These are phyloP conservation scores for Tapirus terrestris DNA, from an alignment of 2,113 vertebrate species.

Conservation along the genomic window DNA sequence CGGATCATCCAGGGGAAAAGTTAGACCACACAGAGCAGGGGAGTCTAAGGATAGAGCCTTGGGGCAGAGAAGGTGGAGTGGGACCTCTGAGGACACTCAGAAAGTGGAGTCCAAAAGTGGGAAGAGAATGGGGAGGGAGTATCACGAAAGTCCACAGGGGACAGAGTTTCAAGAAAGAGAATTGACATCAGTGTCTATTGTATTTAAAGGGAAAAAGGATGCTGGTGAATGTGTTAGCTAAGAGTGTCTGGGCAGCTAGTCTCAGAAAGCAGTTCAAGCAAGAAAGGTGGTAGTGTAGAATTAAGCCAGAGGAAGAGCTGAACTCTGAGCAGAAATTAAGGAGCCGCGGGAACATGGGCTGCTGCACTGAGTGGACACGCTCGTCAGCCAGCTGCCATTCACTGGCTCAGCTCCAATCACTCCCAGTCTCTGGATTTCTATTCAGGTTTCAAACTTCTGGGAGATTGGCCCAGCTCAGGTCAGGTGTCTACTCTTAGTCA, in stretches of 20 bases:
- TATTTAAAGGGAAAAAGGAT: background rate
- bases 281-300: background rate
- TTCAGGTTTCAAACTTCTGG: background rate
- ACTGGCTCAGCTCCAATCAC: background rate
- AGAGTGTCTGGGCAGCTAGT: background rate
- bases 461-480: background rate
- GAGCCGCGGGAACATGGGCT: background rate
- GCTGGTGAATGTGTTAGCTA: background rate
- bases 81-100: background rate
- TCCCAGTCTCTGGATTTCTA: background rate
- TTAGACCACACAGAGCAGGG: background rate
- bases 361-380: fast-evolving
- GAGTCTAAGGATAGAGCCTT: no score
- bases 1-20: background rate
- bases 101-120: background rate
- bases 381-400: no score
- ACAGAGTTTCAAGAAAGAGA: background rate
- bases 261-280: background rate
- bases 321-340: background rate
- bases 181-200: background rate
- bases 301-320: background rate
- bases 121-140: background rate
- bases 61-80: background rate
- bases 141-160: background rate
- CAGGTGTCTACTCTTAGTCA: background rate